phyloP scores from a whole-genome alignment of 2,888 invertebrate genomes.

The Branchinecta sandiegonensis region DNA sequence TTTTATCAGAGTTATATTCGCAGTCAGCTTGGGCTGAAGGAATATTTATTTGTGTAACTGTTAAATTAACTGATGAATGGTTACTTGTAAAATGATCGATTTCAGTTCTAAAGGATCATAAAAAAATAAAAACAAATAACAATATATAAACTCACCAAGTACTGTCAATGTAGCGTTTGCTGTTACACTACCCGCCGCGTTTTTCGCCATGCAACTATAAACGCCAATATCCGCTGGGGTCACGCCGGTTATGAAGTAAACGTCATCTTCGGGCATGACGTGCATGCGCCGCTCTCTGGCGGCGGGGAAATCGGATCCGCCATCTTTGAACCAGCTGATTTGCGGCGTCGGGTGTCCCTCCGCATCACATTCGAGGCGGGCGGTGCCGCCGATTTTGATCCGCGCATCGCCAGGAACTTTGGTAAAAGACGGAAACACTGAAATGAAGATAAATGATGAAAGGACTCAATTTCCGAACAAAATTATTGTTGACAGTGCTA shows the following conservation, averaged over 20 bases:
- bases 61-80: too few species aligned
- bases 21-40: too few species aligned
- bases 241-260: conserved; percentile 81
- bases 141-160: conserved; percentile 36
- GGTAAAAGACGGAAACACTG: conserved; percentile 69
- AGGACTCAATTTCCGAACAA: conserved; percentile 17
- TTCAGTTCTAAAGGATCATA: too few species aligned
- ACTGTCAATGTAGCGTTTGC: conserved; percentile 76
- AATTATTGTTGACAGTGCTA: neutral
- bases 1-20: too few species aligned
- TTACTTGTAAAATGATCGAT: too few species aligned
- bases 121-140: conserved; percentile 5
- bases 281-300: conserved; percentile 83
- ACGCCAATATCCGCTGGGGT: conserved; percentile 76
- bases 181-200: conserved; percentile 69
- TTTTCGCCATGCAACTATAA: conserved; percentile 84
- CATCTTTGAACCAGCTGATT: conserved; percentile 69
- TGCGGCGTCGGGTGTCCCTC: conserved; percentile 74
- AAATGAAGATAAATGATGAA: conserved; percentile 28
- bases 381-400: conserved; percentile 67
- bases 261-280: conserved; percentile 78
- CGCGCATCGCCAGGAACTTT: conserved; percentile 72
- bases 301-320: conserved; percentile 81
- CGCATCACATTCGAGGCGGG: conserved; percentile 78
- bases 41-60: too few species aligned